A percentile compares a stretch with the other conserved stretches of the same genome.
phyloP scores from a whole-genome alignment of 2,797 vertebrate genomes.

The Craterocephalus amniculus region DNA sequence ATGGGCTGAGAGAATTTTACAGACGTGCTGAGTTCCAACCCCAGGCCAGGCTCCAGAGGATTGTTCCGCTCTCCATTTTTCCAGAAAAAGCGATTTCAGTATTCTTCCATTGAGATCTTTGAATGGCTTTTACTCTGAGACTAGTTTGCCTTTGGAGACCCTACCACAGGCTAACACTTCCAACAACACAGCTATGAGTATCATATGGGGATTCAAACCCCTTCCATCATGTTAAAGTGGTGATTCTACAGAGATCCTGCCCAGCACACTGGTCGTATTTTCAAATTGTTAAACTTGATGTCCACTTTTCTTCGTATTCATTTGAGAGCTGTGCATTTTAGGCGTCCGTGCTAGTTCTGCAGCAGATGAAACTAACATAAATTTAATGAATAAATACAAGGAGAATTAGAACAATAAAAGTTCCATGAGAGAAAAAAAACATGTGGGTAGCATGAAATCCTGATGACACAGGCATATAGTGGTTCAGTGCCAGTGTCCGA shows the following conservation, averaged over 20 bases:
- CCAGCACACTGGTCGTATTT: not conserved
- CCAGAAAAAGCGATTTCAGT: not conserved
- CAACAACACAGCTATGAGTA: not conserved
- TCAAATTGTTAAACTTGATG: not conserved
- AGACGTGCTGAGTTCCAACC: too few species aligned
- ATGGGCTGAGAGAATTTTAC: too few species aligned
- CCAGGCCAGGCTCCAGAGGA: too few species aligned
- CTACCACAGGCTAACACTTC: not conserved
- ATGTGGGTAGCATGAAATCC: slow-evolving; percentile 35
- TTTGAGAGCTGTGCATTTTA: not conserved
- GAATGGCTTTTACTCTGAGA: not conserved
- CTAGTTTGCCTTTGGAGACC: not conserved
- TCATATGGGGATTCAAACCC: not conserved
- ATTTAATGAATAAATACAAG: not conserved
- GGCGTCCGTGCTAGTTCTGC: not conserved
- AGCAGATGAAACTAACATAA: not conserved
- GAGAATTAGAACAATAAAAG: slow-evolving; percentile 2
- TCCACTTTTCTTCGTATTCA: not conserved
- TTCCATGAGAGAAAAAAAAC: slow-evolving; percentile 3
- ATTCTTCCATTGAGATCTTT: not conserved
- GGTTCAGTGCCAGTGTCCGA: slow-evolving; percentile 65
- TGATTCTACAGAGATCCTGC: not conserved
- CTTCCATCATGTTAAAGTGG: not conserved
- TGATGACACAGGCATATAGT: slow-evolving; percentile 41
- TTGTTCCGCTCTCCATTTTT: not conserved